These are phyloP conservation scores for Narcine bancroftii DNA, from an alignment of 2,113 vertebrate genomes.

Conservation along the genomic window DNA sequence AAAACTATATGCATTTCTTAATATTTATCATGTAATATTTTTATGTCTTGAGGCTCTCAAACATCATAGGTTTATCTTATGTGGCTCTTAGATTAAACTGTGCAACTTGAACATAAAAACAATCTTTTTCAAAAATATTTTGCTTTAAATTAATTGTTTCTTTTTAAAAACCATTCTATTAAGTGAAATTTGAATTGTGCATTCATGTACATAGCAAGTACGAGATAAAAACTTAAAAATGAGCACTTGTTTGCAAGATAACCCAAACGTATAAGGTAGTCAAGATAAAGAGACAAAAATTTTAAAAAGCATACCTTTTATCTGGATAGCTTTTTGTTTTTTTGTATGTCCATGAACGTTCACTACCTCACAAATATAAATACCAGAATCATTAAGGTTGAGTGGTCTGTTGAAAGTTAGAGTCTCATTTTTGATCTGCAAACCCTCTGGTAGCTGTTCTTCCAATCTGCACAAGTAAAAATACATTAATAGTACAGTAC, in stretches of 20 bases:
- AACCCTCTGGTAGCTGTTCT: slow-evolving; percentile 73
- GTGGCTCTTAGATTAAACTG: too few relatives aligned
- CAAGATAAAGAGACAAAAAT: not conserved
- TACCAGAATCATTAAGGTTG: slow-evolving; percentile 80
- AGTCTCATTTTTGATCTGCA: slow-evolving; percentile 69
- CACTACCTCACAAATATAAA: slow-evolving; percentile 78
- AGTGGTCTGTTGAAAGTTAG: slow-evolving; percentile 75
- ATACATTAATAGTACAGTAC: slow-evolving; percentile 36
- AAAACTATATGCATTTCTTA: too few relatives aligned
- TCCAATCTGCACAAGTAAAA: slow-evolving; percentile 64
- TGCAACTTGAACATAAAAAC: not conserved
- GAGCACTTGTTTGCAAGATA: not conserved
- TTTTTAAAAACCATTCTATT: not conserved
- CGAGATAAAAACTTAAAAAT: not conserved
- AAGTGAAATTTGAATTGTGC: not conserved
- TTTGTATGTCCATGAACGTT: slow-evolving; percentile 76
- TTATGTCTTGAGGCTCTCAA: too few relatives aligned
- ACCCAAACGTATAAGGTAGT: not conserved
- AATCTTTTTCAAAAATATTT: not conserved
- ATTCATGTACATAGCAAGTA: not conserved
- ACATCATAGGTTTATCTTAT: too few relatives aligned
- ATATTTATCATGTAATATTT: too few relatives aligned
- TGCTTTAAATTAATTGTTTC: not conserved
- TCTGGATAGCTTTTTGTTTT: slow-evolving; percentile 74
- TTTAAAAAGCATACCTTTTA: slow-evolving; percentile 58